These are phyloP conservation scores for Eulimnadia texana DNA, from an alignment of 1,140 invertebrate genomes.

Conservation along the genomic window DNA sequence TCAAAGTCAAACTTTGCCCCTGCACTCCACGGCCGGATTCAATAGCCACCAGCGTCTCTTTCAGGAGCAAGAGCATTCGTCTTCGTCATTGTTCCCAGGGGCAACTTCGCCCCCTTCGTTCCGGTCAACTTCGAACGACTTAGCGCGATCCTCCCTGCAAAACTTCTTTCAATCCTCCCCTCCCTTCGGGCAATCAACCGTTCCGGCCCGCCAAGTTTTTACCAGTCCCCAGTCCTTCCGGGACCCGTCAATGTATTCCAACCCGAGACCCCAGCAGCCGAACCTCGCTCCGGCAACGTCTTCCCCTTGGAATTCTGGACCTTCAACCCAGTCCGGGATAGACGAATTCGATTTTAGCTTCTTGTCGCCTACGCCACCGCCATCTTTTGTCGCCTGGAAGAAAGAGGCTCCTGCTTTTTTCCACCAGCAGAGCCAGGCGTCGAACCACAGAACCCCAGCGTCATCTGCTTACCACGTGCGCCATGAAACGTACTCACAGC, in stretches of 20 bases:
- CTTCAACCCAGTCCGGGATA: not conserved
- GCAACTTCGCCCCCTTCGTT: not conserved
- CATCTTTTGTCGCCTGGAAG: not conserved
- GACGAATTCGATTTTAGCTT: not conserved
- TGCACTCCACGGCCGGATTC: not conserved
- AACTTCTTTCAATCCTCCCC: not conserved
- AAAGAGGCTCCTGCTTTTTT: not conserved
- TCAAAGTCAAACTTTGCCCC: not conserved
- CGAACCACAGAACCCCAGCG: not conserved
- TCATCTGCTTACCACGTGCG: too few relatives aligned
- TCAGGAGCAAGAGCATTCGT: not conserved
- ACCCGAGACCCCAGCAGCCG: too few relatives aligned
- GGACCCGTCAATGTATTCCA: too few relatives aligned
- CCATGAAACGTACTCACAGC: too few relatives aligned
- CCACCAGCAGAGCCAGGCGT: not conserved
- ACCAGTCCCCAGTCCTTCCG: too few relatives aligned
- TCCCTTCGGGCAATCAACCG: too few relatives aligned
- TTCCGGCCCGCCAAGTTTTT: too few relatives aligned
- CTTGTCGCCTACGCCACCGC: not conserved
- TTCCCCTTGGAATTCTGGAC: not conserved
- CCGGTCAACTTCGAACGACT: not conserved
- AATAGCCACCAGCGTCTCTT: not conserved
- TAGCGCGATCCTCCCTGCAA: too few relatives aligned
- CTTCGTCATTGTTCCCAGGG: not conserved
- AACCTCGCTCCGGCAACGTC: not conserved